Percentiles rank a stretch among this genome's conserved stretches.
These are phyloP conservation scores for Resseliella maxima DNA, from an alignment of 2,888 invertebrate genomes.

Conservation along the genomic window DNA sequence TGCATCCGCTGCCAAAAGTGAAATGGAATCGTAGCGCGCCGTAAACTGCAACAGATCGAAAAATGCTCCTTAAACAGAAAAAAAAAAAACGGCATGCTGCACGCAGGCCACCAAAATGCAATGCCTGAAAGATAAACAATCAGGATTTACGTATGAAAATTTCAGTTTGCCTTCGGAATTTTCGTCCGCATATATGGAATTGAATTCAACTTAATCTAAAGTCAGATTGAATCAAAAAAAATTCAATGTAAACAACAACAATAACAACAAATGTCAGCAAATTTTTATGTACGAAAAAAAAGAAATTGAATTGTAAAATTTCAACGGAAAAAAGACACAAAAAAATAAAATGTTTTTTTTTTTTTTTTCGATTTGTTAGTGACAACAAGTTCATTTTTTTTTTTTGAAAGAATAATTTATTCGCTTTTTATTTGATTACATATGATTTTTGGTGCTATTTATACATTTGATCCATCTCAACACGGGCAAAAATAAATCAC, in stretches of 20 bases:
- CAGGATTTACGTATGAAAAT: conserved; percentile 28
- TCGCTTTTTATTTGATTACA: conserved; percentile 34
- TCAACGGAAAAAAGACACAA: no score
- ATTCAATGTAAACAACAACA: neutral
- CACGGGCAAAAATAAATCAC: neutral
- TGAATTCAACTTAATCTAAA: conserved; percentile 40
- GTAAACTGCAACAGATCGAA: no score
- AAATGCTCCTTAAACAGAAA: no score
- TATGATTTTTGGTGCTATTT: neutral
- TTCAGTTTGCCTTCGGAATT: neutral
- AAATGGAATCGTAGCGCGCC: neutral
- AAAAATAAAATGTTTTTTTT: neutral
- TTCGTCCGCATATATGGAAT: conserved; percentile 3
- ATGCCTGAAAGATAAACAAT: neutral
- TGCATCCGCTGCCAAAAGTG: conserved; percentile 12
- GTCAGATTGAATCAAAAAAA: conserved; percentile 9
- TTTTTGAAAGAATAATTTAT: conserved; percentile 43
- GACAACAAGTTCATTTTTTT: conserved; percentile 16
- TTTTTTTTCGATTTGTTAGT: neutral
- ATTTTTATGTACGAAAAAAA: no score
- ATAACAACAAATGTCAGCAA: neutral
- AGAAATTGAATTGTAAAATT: no score
- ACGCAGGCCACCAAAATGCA: neutral
- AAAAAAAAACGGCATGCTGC: neutral
- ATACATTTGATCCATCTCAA: neutral